These are phyloP conservation scores for Bedellia somnulentella DNA, from an alignment of 2,888 invertebrate genomes.

Conservation along the genomic window DNA sequence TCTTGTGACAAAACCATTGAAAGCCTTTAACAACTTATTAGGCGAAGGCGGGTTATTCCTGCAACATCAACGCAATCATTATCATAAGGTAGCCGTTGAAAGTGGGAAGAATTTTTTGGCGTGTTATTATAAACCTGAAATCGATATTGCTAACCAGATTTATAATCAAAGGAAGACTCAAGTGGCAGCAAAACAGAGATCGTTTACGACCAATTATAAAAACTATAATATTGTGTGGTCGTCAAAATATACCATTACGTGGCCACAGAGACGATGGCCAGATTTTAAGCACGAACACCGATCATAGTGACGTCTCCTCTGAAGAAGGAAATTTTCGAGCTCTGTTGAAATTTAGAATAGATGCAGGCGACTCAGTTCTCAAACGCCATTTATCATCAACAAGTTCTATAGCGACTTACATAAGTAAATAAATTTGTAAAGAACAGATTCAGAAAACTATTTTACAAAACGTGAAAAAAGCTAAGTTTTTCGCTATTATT, in stretches of 20 bases:
- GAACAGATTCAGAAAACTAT: slow-evolving; percentile 10
- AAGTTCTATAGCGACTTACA: slow-evolving; percentile 9
- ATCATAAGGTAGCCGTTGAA: slow-evolving; percentile 7
- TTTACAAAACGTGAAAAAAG: slow-evolving; percentile 7
- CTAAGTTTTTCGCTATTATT: slow-evolving; percentile 12
- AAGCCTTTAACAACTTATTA: slow-evolving; percentile 6
- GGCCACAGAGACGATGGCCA: slow-evolving; percentile 9
- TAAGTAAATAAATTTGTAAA: slow-evolving; percentile 9
- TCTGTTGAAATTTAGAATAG: slow-evolving; percentile 9
- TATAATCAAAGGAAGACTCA: slow-evolving; percentile 5
- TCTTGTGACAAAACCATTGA: slow-evolving; percentile 8
- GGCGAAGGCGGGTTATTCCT: slow-evolving; percentile 7
- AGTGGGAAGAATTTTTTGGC: slow-evolving; percentile 7
- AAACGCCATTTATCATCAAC: slow-evolving; percentile 9
- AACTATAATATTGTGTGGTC: slow-evolving; percentile 6
- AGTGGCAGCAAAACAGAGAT: too few species aligned
- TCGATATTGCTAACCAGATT: slow-evolving; percentile 8
- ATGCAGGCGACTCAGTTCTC: slow-evolving; percentile 8
- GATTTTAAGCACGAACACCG: slow-evolving; percentile 7
- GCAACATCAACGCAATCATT: slow-evolving; percentile 6
- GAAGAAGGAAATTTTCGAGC: slow-evolving; percentile 10
- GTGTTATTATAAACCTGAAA: slow-evolving; percentile 7
- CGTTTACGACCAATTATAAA: too few species aligned
- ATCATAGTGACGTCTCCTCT: slow-evolving; percentile 8
- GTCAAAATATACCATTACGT: slow-evolving; percentile 10